Conservation (phyloP, 2,888 invertebrate genomes). For the Sphinx pinastri region DNA sequence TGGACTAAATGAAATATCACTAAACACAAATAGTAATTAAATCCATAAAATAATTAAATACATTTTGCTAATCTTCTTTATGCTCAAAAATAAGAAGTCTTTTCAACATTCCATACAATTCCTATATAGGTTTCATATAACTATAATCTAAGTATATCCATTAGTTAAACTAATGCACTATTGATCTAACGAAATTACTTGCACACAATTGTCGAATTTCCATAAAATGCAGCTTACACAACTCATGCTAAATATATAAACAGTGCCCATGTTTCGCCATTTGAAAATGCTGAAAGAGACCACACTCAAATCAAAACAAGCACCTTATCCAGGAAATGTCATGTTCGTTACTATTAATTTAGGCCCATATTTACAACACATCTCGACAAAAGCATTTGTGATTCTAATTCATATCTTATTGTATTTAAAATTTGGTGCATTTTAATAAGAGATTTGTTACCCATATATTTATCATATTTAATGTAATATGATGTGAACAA, state of each 20-base stretch:
- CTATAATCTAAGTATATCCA: constrained; percentile 57
- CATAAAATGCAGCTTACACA: constrained; percentile 25
- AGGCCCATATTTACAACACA: constrained; percentile 43
- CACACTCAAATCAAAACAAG: constrained; percentile 38
- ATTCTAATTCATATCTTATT: constrained; percentile 15
- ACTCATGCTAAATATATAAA: constrained; percentile 32
- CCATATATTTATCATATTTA: neutral
- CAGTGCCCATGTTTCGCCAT: constrained; percentile 38
- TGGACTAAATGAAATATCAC: constrained; percentile 74
- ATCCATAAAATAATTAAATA: constrained; percentile 63
- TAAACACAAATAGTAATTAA: constrained; percentile 69
- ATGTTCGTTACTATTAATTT: constrained; percentile 42
- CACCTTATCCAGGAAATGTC: constrained; percentile 42
- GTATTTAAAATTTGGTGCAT: constrained; percentile 21
- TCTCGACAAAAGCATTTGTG: constrained; percentile 20
- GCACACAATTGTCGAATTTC: constrained; percentile 21
- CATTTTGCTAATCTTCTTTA: constrained; percentile 58
- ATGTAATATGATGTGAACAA: constrained; percentile 11
- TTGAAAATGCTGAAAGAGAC: constrained; percentile 34
- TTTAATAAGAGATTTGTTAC: constrained; percentile 5
- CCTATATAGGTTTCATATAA: constrained; percentile 50
- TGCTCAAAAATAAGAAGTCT: constrained; percentile 68
- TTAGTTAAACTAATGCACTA: constrained; percentile 71
- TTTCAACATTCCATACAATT: constrained; percentile 65
- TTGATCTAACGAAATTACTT: constrained; percentile 57